These are phyloP conservation scores for Aurelia sp. DNA, from an alignment of 30 jellyfish, hydroid and myxozoan species.

Conservation along the genomic window DNA sequence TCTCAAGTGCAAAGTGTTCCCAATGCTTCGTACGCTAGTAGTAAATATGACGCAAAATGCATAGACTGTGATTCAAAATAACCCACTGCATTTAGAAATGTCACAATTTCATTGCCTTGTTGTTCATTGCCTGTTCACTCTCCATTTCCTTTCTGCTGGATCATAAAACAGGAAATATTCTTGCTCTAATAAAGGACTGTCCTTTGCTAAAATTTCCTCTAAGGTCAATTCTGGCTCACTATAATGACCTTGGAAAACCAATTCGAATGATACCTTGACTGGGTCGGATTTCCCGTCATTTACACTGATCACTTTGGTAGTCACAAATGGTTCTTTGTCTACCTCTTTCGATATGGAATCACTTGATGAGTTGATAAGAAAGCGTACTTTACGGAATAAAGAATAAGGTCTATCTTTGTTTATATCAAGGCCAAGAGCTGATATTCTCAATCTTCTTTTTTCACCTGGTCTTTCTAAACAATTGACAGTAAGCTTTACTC, in stretches of 20 bases:
- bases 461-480: not conserved
- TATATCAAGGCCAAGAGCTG: constrained; percentile 50
- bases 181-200: not conserved
- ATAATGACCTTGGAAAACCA: constrained; percentile 82
- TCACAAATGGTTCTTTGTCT: constrained; percentile 60
- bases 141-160: constrained; percentile 77
- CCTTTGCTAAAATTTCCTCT: not conserved
- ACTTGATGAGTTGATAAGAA: not conserved
- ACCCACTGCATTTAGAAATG: too few relatives aligned
- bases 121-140: not conserved
- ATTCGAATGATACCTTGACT: constrained; percentile 22
- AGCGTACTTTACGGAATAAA: constrained; percentile 36
- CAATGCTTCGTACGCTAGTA: too few relatives aligned
- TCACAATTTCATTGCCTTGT: not conserved
- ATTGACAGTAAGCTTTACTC: constrained; percentile 26
- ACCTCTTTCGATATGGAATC: constrained; percentile 9
- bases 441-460: not conserved
- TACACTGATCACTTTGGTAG: not conserved
- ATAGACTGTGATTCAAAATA: too few relatives aligned
- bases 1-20: too few relatives aligned
- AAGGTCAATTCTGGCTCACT: constrained; percentile 62
- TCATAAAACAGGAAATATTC: constrained; percentile 58
- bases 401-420: constrained; percentile 70
- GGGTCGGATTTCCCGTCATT: not conserved
- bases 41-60: too few relatives aligned